Evolutionary conservation across 2,113 vertebrate genomes (phyloP).

Genomic region (Cephalophus harveyi): DNA sequence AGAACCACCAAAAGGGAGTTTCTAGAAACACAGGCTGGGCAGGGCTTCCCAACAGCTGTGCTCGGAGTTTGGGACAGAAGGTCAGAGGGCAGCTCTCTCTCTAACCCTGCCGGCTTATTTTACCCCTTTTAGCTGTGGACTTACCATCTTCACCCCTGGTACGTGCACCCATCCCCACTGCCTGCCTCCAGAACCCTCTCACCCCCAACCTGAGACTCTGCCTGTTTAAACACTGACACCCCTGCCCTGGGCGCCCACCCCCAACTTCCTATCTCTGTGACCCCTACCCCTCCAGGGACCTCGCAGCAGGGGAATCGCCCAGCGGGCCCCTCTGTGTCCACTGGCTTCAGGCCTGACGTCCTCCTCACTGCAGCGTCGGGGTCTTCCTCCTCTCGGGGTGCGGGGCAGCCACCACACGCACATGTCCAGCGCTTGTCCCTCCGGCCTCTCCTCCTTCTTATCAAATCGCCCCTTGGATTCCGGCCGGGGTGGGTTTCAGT

Average conservation of each 20-base stretch:
- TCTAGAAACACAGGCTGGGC: slow-evolving; percentile 56
- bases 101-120: background rate
- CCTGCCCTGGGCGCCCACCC: rapidly evolving
- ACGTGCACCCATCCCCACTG: rapidly evolving
- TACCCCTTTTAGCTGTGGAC: background rate
- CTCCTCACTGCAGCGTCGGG: rapidly evolving
- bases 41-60: slow-evolving; percentile 9
- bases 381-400: background rate
- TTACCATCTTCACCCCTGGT: rapidly evolving
- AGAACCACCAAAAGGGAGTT: slow-evolving; percentile 39
- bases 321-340: rapidly evolving
- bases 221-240: rapidly evolving
- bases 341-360: background rate
- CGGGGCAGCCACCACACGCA: rapidly evolving
- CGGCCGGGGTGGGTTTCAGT: background rate
- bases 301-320: rapidly evolving
- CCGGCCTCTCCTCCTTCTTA: background rate
- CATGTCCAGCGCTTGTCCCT: rapidly evolving
- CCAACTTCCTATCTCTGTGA: background rate
- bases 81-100: slow-evolving; percentile 34
- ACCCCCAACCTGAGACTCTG: background rate
- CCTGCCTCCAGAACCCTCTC: background rate
- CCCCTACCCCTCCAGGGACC: rapidly evolving
- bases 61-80: slow-evolving; percentile 35
- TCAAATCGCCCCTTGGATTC: background rate